phyloP scores from a whole-genome alignment of 2,797 vertebrate genomes.

The Poeciliopsis paucimaculata region DNA sequence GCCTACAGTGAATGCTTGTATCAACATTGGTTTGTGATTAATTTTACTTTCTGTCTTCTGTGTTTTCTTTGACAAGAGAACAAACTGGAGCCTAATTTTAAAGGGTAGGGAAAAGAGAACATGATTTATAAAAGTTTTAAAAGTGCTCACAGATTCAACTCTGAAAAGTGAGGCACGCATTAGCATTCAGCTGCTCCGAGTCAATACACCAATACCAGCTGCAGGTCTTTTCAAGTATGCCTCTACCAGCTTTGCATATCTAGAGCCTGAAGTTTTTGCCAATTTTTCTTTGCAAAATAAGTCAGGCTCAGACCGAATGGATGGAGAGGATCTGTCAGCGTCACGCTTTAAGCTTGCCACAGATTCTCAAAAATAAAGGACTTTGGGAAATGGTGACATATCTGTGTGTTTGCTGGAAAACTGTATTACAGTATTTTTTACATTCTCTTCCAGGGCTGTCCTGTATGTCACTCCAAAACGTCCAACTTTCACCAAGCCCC shows the following conservation, averaged over 20 bases:
- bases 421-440: not conserved
- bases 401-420: not conserved
- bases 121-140: not conserved
- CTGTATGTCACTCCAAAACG: not conserved
- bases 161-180: not conserved
- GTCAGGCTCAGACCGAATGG: not conserved
- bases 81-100: not conserved
- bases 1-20: not conserved
- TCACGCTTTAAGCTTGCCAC: not conserved
- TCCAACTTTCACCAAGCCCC: not conserved
- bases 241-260: not conserved
- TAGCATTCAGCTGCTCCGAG: not conserved
- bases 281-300: not conserved
- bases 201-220: not conserved
- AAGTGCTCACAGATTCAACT: not conserved
- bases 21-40: not conserved
- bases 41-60: not conserved
- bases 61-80: not conserved
- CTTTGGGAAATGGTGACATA: not conserved
- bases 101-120: not conserved
- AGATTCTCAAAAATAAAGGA: not conserved
- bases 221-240: not conserved
- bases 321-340: not conserved
- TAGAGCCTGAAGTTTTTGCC: not conserved
- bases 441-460: not conserved